A percentile compares a stretch with the other conserved stretches of the same genome.
phyloP scores from a whole-genome alignment of 2,113 vertebrate genomes.

The Galeopterus variegatus region DNA sequence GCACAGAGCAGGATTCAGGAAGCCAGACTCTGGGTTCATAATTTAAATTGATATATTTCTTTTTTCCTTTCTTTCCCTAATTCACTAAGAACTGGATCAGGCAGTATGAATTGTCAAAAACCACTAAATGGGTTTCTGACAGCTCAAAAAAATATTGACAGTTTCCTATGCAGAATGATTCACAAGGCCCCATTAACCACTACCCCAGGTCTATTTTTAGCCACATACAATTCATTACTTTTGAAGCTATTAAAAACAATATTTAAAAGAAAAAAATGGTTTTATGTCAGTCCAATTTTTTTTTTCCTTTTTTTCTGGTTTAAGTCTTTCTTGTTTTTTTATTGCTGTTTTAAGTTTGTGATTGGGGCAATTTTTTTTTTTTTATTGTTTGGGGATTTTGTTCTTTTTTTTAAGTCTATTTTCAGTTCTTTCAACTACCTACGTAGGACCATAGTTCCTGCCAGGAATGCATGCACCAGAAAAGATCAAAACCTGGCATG shows the following conservation, averaged over 20 bases:
- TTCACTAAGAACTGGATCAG: constrained; percentile 75
- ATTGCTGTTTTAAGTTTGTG: constrained; percentile 70
- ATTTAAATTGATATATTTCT: constrained; percentile 69
- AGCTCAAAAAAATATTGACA: constrained; percentile 84
- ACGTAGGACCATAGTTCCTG: constrained; percentile 57
- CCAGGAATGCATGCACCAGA: constrained; percentile 75
- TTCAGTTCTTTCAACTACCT: constrained; percentile 78
- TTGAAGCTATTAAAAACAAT: constrained; percentile 67
- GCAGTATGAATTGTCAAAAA: constrained; percentile 84
- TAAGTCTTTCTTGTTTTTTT: not conserved
- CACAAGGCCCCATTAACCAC: constrained; percentile 76
- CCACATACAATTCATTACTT: constrained; percentile 71
- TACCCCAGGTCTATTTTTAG: constrained; percentile 76
- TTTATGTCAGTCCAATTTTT: constrained; percentile 50
- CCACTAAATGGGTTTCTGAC: constrained; percentile 82
- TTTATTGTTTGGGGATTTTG: constrained; percentile 56
- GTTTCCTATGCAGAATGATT: constrained; percentile 76
- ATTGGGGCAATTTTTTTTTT: constrained; percentile 40
- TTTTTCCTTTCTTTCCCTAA: constrained; percentile 57
- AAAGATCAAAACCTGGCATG: constrained; percentile 76
- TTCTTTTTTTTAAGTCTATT: constrained; percentile 55
- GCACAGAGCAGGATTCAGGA: not conserved
- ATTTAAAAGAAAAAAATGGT: constrained; percentile 69
- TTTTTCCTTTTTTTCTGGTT: not conserved
- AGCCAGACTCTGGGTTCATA: constrained; percentile 55